Conservation (phyloP, 2,888 invertebrate genomes). For the Epinotia ramella region DNA sequence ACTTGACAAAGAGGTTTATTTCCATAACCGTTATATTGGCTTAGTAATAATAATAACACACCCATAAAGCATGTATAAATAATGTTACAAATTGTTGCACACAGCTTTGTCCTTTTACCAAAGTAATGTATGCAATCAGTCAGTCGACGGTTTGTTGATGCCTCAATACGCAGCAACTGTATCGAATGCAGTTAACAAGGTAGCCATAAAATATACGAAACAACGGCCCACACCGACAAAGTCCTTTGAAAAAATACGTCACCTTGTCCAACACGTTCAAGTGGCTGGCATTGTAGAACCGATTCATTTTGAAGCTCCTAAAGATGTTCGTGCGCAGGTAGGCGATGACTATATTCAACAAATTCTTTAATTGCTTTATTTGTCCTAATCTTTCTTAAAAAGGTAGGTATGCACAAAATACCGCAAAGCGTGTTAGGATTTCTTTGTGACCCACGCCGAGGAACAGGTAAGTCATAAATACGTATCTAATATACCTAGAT, state of each 20-base stretch:
- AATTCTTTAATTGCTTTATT: constrained; percentile 71
- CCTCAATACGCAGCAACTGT: constrained; percentile 72
- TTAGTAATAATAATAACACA: no score
- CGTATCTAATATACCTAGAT: not conserved
- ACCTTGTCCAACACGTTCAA: constrained; percentile 81
- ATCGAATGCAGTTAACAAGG: constrained; percentile 73
- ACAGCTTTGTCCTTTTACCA: no score
- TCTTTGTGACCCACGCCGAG: not conserved
- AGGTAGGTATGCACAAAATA: constrained; percentile 41
- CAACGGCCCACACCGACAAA: constrained; percentile 74
- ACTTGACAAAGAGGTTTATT: no score
- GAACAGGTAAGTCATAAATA: not conserved
- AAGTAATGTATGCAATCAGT: not conserved
- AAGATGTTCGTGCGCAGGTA: constrained; percentile 43
- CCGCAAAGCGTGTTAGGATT: not conserved
- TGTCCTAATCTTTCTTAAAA: constrained; percentile 52
- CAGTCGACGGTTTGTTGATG: constrained; percentile 57
- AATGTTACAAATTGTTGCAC: no score
- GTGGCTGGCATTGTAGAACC: constrained; percentile 77
- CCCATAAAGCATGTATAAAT: no score
- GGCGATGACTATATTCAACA: constrained; percentile 68
- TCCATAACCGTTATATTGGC: no score
- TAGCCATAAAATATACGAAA: constrained; percentile 79
- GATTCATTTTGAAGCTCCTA: constrained; percentile 69
- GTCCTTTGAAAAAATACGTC: constrained; percentile 70